Conservation (phyloP, 2,113 vertebrate genomes). For the Pseudorectes ferrugineus region DNA sequence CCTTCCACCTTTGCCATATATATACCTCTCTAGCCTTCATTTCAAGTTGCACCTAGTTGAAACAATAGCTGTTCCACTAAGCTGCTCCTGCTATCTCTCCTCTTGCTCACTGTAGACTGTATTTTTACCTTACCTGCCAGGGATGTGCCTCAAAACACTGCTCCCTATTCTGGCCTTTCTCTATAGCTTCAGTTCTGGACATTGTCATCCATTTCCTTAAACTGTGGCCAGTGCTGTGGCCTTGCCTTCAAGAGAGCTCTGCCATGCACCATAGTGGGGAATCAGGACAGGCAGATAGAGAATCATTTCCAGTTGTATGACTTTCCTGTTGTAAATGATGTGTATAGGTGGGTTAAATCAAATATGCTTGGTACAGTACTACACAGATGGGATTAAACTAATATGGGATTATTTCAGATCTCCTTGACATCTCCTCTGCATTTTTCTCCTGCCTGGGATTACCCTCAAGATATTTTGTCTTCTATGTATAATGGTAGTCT, state of each 20-base stretch:
- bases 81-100: not conserved
- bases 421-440: not conserved
- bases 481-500: not conserved
- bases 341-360: not conserved
- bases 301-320: not conserved
- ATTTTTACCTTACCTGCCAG: not conserved
- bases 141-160: not conserved
- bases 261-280: rapidly evolving
- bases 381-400: not conserved
- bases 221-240: not conserved
- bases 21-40: not conserved
- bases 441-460: not conserved
- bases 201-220: not conserved
- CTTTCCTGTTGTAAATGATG: not conserved
- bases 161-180: not conserved
- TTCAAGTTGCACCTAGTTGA: not conserved
- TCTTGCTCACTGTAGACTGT: not conserved
- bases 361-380: not conserved
- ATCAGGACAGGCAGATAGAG: not conserved
- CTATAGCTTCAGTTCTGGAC: not conserved
- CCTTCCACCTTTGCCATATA: not conserved
- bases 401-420: not conserved
- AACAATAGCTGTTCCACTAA: not conserved
- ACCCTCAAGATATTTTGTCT: not conserved
- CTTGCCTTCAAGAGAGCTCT: rapidly evolving